Base-by-base conservation (phyloP, 1,140 invertebrate genomes). In the Achatina immaculata region DNA sequence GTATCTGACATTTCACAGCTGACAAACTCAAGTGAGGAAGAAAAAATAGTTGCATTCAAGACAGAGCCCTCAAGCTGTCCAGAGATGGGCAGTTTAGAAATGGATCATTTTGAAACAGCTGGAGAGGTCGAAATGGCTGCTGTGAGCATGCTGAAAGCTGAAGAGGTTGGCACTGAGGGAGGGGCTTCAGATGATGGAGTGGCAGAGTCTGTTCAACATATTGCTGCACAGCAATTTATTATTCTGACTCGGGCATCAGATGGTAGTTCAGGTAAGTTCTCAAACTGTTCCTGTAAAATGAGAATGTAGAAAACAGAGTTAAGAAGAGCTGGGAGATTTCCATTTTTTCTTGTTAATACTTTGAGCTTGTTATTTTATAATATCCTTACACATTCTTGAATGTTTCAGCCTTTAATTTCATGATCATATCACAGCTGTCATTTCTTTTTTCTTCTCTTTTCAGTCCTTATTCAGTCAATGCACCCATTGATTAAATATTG, bases 181-280 rank as follows among this genome's bases (percentile, higher is more conserved):
- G 28, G 6, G 9, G 19, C 9, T 24, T 19, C 24, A 51, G 72
- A 74, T 16, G 24, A 45, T 28, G 28, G 43, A 24, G 74, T 24
- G 2, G 4, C 74, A 38, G 74, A 9, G 14, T 16, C 34, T 9
- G 16, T 62, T n/a, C 51, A 77, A 40, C 74, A 77, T 7, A 40
- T 40, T 1, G 19, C 48, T 24, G 62, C 76, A 45, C 76, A 78
- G n/a, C 76, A 78, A 62, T 78, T 68, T 68, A 78, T 85, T 42
- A 85, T 85, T 66, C 38, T 85, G 28, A 82, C 84, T 11, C 76
- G 76, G 36, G 58, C 78, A 38, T n/a, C 68, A 45, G 45, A 80
- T 36, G 83, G 78, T 72, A 80, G 48, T 31, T 75, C 81, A 79
- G 81, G 82, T 85, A 73, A 45, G 24, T 78, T 42, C 3, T 38